Evolutionary conservation across 2,797 vertebrate genomes (phyloP).

Genomic region (Coendou prehensilis): DNA sequence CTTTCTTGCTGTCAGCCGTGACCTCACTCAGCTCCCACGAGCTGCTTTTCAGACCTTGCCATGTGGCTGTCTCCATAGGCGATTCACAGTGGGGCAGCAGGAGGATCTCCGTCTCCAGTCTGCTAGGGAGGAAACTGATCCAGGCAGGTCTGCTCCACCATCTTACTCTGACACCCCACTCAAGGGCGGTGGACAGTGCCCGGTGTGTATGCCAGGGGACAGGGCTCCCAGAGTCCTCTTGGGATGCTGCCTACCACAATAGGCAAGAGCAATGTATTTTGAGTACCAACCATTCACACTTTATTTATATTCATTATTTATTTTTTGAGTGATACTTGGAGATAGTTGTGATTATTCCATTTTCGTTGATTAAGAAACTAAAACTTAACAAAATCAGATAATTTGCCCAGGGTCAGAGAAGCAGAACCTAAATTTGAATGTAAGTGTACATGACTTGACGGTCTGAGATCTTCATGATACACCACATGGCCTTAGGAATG

Average conservation of each 20-base stretch:
- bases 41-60: background rate
- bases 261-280: background rate
- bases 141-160: background rate
- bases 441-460: background rate
- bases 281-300: background rate
- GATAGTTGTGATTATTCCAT: background rate
- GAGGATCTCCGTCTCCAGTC: background rate
- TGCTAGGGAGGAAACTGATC: background rate
- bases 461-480: background rate
- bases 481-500: background rate
- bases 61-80: background rate
- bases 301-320: slow-evolving; percentile 18
- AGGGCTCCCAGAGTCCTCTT: background rate
- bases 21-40: background rate
- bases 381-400: background rate
- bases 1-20: background rate
- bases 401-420: slow-evolving; percentile 10
- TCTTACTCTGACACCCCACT: background rate
- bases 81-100: background rate
- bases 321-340: slow-evolving; percentile 18
- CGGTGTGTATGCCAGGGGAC: background rate
- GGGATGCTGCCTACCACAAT: background rate
- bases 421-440: background rate
- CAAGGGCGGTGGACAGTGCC: background rate
- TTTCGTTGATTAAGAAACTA: slow-evolving; percentile 28